Base-by-base conservation (phyloP, 2,113 vertebrate genomes). In the Pogonocichla stellata region DNA sequence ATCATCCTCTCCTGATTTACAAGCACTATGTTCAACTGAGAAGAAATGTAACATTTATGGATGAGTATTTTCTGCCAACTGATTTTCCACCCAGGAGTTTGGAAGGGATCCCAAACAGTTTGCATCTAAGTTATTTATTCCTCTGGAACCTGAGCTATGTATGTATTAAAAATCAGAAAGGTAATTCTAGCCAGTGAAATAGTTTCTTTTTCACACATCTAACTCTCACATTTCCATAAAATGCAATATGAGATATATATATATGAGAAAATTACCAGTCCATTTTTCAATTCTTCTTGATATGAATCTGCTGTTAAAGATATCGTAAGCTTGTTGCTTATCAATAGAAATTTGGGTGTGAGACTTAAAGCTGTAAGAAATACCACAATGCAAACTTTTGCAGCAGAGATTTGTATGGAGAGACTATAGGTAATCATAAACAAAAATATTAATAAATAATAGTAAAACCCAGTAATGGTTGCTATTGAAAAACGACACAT, bases 21-120 rank as follows among this genome's bases (percentile, higher is more conserved):
- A 75, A 86, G 56, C 65, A 75, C 23, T 65, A 28, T 43, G 40
- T 87, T 94, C 36, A 64, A 78, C 53, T 72, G 48, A 50, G 47
- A 90, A 95, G 79, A 87, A 80, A 28, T 57, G 14, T 19, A 80
- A 82, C 70, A 92, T 82, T 54, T 50, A 94, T 94, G 83, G 61
- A 90, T 67, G 9, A 54, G 9, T 47, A 60, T 65, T 67, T 94
- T 90, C 95, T 78, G 51, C 90, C 80, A 88, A 92, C 61, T 91
- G 33, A 73, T 87, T 94, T 96, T 93, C 90, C 58, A 91, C 85
- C n/a, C 22, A 61, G 47, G 86, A 90, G 23, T 89, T 50, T 96
- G 83, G 83, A 95, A 78, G 50, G n/a, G 36, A 67, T 92, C 72
- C 75, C 75, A 92, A 71, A 56, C 45, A 95, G 29, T 92, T 88